Evolutionary conservation across 2,888 invertebrate species (phyloP).

Genomic region (Oligia latruncula): DNA sequence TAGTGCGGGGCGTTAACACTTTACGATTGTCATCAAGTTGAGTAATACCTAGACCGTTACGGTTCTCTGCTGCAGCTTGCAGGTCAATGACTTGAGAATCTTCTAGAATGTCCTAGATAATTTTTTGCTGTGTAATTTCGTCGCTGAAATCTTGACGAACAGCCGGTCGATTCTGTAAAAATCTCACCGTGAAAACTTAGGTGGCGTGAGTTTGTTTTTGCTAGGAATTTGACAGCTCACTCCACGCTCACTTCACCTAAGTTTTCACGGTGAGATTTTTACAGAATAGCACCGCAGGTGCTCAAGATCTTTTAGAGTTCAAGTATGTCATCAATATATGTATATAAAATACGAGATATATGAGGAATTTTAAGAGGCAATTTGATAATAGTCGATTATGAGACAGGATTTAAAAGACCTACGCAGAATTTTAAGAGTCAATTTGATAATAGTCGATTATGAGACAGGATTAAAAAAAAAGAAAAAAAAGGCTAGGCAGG

Average conservation of each 20-base stretch:
- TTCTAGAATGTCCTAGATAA: constrained; percentile 46
- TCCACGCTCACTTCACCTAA: too few species aligned
- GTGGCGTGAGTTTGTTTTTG: too few species aligned
- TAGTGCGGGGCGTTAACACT: constrained; percentile 62
- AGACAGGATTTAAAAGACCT: background rate
- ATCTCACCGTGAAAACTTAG: too few species aligned
- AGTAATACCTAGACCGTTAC: constrained; percentile 54
- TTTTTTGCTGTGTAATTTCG: constrained; percentile 13
- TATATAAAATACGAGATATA: too few species aligned
- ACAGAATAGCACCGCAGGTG: constrained; percentile 5
- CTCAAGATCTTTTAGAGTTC: background rate
- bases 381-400: too few species aligned
- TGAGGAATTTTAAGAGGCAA: too few species aligned
- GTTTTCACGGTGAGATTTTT: too few species aligned
- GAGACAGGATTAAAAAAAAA: background rate
- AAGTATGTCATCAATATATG: background rate
- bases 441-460: too few species aligned
- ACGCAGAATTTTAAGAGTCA: too few species aligned
- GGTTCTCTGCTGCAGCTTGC: constrained; percentile 34
- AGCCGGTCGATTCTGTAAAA: too few species aligned
- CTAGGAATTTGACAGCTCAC: too few species aligned
- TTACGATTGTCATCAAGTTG: constrained; percentile 67
- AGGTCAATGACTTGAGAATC: constrained; percentile 46
- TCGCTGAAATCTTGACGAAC: background rate
- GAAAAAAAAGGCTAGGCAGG: background rate